These are phyloP conservation scores for Dynastes grantii DNA, from an alignment of 2,888 invertebrate species.

Conservation along the genomic window DNA sequence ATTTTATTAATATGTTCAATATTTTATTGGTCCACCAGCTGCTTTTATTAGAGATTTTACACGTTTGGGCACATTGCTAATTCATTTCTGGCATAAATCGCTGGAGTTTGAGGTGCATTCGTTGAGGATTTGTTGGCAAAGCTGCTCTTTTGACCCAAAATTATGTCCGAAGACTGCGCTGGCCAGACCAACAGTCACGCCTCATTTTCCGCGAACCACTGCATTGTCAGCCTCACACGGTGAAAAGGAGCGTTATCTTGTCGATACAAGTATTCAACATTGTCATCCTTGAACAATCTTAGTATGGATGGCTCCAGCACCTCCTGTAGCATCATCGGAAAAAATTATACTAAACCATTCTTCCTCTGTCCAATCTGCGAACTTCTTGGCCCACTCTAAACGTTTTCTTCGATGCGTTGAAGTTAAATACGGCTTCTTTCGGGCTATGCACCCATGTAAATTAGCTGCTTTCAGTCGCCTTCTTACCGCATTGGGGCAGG, in stretches of 20 bases:
- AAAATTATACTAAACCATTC: conserved; percentile 27
- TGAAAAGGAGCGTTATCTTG: not conserved
- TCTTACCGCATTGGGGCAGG: not conserved
- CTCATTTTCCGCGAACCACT: not conserved
- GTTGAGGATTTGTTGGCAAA: conserved; percentile 1
- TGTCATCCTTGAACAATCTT: not conserved
- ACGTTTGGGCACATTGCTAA: no score
- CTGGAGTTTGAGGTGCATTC: not conserved
- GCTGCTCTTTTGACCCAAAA: not conserved
- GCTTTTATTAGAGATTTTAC: no score
- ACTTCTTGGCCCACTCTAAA: conserved; percentile 5
- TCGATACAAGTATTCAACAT: not conserved
- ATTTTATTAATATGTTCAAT: no score
- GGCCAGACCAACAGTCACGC: not conserved
- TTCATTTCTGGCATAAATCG: no score
- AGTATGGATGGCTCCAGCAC: not conserved
- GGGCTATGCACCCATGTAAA: not conserved
- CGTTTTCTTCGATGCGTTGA: conserved; percentile 6
- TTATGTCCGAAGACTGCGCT: not conserved
- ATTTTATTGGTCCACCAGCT: no score
- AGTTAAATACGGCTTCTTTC: conserved; percentile 17
- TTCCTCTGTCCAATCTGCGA: conserved; percentile 17
- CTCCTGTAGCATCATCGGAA: not conserved
- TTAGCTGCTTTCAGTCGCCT: not conserved
- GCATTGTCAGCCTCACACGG: not conserved